Evolutionary conservation across 2,888 invertebrate species (phyloP).

Genomic region (Athripsodes cinereus): DNA sequence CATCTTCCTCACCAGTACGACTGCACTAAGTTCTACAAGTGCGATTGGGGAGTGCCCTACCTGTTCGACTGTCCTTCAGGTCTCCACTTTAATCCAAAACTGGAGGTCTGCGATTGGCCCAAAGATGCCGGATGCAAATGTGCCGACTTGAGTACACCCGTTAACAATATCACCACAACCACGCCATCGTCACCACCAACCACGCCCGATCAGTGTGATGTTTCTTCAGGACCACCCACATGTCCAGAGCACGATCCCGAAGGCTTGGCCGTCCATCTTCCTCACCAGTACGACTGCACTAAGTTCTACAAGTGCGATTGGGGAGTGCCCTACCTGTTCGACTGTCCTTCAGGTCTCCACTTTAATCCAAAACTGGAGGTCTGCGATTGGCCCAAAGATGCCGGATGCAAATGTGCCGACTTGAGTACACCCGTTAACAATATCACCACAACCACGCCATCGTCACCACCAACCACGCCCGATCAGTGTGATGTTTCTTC

Average conservation of each 20-base stretch:
- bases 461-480: neutral
- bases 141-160: neutral
- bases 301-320: constrained; percentile 25
- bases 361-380: constrained; percentile 25
- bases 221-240: constrained; percentile 5
- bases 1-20: constrained; percentile 20
- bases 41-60: constrained; percentile 27
- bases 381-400: neutral
- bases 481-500: neutral
- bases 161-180: too few relatives aligned
- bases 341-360: constrained; percentile 28
- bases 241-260: constrained; percentile 24
- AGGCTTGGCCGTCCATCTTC: constrained; percentile 14
- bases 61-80: constrained; percentile 27
- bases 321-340: constrained; percentile 28
- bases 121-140: constrained; percentile 25
- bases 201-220: neutral
- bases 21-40: constrained; percentile 26
- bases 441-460: too few relatives aligned
- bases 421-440: too few relatives aligned
- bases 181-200: too few relatives aligned
- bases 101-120: constrained; percentile 30
- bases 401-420: neutral
- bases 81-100: constrained; percentile 27
- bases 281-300: constrained; percentile 23